Percentiles rank a stretch among this genome's conserved stretches.
Evolutionary conservation across 2,113 vertebrate species (phyloP).

Genomic region (Actenoides lindsayi): DNA sequence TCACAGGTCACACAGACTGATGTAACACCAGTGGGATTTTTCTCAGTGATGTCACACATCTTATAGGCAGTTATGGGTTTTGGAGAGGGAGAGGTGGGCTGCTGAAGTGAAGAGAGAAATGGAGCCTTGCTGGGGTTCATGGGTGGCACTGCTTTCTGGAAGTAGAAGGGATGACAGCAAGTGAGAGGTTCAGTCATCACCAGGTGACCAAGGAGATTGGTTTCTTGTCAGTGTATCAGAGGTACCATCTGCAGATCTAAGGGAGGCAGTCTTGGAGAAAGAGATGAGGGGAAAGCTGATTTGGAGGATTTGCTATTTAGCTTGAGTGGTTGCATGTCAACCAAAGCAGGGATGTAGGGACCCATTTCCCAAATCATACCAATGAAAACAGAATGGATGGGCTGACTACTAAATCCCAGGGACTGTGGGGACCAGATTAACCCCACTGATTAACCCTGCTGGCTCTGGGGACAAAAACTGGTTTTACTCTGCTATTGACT

Average conservation of each 20-base stretch:
- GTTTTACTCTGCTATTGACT: background rate
- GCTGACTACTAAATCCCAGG: background rate
- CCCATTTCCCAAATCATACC: background rate
- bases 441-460: background rate
- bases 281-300: background rate
- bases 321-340: background rate
- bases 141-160: background rate
- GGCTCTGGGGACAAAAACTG: background rate
- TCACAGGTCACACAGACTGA: background rate
- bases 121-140: accelerated
- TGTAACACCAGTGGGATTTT: background rate
- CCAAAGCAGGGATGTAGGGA: background rate
- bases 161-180: background rate
- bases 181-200: background rate
- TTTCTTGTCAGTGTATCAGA: background rate
- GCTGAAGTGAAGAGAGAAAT: background rate
- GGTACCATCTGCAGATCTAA: background rate
- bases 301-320: background rate
- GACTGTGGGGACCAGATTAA: background rate
- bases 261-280: background rate
- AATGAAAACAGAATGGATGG: background rate
- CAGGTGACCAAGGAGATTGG: background rate
- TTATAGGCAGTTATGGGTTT: background rate
- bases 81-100: background rate
- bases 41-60: background rate